phyloP scores from a whole-genome alignment of 2,797 vertebrate species.

The Acestrorhynchus altus region DNA sequence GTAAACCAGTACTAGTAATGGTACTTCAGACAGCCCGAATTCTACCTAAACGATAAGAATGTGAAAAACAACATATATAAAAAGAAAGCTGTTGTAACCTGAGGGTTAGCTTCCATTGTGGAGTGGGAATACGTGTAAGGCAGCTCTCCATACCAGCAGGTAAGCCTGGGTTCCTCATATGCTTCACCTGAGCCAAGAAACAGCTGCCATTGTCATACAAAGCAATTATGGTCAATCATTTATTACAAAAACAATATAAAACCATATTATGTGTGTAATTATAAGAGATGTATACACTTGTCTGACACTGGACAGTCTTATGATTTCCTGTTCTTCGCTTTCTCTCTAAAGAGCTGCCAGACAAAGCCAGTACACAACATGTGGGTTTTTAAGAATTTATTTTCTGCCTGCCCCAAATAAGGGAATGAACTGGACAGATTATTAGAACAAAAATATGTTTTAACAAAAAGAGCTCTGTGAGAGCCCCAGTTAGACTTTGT shows the following conservation, averaged over 20 bases:
- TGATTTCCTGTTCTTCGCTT: neutral
- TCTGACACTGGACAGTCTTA: neutral
- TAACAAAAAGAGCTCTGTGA: neutral
- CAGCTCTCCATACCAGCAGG: slow-evolving; percentile 93
- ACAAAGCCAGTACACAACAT: neutral
- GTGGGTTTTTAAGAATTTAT: neutral
- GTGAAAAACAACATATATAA: neutral
- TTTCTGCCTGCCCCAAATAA: neutral
- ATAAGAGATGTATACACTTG: neutral
- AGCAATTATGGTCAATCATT: neutral
- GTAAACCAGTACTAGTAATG: neutral
- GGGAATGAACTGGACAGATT: slow-evolving; percentile 8
- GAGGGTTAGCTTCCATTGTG: slow-evolving; percentile 86
- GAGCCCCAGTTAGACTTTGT: neutral
- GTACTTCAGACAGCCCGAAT: neutral
- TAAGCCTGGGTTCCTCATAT: slow-evolving; percentile 91
- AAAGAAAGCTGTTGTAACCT: slow-evolving; percentile 71
- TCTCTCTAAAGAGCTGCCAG: neutral
- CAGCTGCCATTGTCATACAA: neutral
- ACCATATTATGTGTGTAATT: too few species aligned
- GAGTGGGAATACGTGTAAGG: slow-evolving; percentile 91
- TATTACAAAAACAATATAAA: too few species aligned
- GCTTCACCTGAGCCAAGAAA: slow-evolving; percentile 75
- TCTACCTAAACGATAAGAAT: neutral
- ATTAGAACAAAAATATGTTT: neutral